These are phyloP conservation scores for Catharus bicknelli DNA, from an alignment of 2,113 vertebrate species.

Conservation along the genomic window DNA sequence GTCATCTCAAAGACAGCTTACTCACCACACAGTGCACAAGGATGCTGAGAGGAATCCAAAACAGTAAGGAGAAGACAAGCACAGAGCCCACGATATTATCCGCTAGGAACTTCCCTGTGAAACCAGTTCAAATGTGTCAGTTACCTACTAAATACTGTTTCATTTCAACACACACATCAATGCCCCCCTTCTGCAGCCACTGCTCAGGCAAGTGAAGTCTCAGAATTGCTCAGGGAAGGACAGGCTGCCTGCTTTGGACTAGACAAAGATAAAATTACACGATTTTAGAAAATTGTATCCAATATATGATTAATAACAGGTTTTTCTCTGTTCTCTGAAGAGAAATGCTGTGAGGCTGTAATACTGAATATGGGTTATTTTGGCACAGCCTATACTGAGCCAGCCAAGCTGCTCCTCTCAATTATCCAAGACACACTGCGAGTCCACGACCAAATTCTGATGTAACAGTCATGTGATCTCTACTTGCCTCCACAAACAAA, in stretches of 20 bases:
- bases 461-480: not conserved
- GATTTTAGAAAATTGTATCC: not conserved
- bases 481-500: not conserved
- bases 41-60: slow-evolving; percentile 98
- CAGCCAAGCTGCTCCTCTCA: not conserved
- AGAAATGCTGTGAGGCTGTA: not conserved
- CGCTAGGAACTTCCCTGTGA: slow-evolving; percentile 92
- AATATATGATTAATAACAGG: not conserved
- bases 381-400: not conserved
- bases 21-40: slow-evolving; percentile 98
- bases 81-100: slow-evolving; percentile 98
- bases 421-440: fast-evolving
- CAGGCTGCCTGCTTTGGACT: not conserved
- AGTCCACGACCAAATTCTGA: not conserved
- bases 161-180: not conserved
- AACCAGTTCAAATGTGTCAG: not conserved
- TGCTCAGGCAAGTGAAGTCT: not conserved
- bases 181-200: not conserved
- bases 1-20: not conserved
- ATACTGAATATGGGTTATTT: not conserved
- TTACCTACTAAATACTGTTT: not conserved
- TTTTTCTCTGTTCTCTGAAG: not conserved
- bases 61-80: slow-evolving; percentile 94
- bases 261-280: not conserved
- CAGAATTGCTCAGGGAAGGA: not conserved